Evolutionary conservation across 2,888 invertebrate genomes (phyloP).

Genomic region (Agelastica alni): DNA sequence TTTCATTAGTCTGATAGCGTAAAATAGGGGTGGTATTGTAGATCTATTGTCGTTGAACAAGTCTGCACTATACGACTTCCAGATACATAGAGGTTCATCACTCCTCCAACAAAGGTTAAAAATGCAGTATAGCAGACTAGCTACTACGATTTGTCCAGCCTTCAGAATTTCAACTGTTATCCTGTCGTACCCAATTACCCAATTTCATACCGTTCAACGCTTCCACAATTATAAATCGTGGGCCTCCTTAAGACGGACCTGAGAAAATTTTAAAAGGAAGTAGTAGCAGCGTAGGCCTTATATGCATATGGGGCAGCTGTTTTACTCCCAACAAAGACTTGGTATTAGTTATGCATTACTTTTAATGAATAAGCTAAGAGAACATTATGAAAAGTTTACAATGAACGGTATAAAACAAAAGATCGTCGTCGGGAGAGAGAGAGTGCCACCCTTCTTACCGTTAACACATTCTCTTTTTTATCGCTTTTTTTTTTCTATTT

Average conservation of each 20-base stretch:
- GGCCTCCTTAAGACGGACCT: slow-evolving; percentile 1
- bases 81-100: too few species aligned
- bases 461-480: slow-evolving; percentile 36
- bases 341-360: slow-evolving; percentile 48
- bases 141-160: too few species aligned
- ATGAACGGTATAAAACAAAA: slow-evolving; percentile 42
- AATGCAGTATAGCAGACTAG: too few species aligned
- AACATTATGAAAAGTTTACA: slow-evolving; percentile 35
- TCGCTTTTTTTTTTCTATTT: slow-evolving; percentile 34
- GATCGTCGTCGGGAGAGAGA: slow-evolving; percentile 31
- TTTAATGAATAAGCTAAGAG: slow-evolving; percentile 44
- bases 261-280: background rate
- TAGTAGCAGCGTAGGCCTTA: slow-evolving; percentile 19
- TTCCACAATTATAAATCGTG: too few species aligned
- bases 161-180: too few species aligned
- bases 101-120: too few species aligned
- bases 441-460: slow-evolving; percentile 36
- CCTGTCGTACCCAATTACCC: background rate
- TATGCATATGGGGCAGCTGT: slow-evolving; percentile 26
- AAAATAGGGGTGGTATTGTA: too few species aligned
- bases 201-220: too few species aligned
- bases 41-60: too few species aligned
- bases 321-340: slow-evolving; percentile 16
- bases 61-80: too few species aligned
- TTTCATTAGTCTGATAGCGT: too few species aligned